Evolutionary conservation across 1,140 invertebrate genomes (phyloP), one percentile per base, ranked within the genome.

Genomic region (Drusus annulatus): DNA sequence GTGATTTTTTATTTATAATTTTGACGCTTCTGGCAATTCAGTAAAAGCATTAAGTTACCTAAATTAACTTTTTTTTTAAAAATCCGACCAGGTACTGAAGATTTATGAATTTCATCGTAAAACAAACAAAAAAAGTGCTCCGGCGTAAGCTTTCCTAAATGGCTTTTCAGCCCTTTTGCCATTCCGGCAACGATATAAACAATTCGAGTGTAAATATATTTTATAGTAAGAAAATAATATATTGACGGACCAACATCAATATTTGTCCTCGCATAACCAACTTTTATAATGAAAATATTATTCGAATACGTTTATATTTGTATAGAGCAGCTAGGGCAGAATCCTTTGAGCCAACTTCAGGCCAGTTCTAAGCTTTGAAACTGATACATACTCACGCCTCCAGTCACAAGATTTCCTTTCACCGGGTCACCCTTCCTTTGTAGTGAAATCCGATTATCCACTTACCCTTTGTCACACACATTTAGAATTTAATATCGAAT

Each of bases 341-440:
- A 58, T 76, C 73, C 52, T 76, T 76, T 76, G 73, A 76, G 19
- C 52, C 19, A 76, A 76, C 73, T 76, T 76, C 56, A 36, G 73
- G 73, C n/a, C 56, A 60, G 73, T 76, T 8, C 54, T 76, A 76
- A 76, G 73, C 73, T 76, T 76, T 76, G 73, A 56, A 56, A 60
- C 23, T 16, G 31, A 58, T 60, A 60, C 36, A 31, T 45, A n/a
- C 56, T 56, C 73, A 76, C 73, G 73, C 73, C 56, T 45, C 50
- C 45, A 76, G 73, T 76, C 54, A 76, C 31, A 76, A 76, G 73
- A 76, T 76, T 74, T 28, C 51, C 52, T 74, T 31, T 25, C 23
- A 21, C 51, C 50, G 51, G 28, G 17, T 23, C 23, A 54, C 50
- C 71, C 50, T 74, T 31, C 51, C 25, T 63, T 63, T 28, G 25